Evolutionary conservation across 30 jellyfish, hydroid and myxozoan genomes (phyloP), one percentile per base, ranked within the genome.

Genomic region (Pseudorhiza aurosa): DNA sequence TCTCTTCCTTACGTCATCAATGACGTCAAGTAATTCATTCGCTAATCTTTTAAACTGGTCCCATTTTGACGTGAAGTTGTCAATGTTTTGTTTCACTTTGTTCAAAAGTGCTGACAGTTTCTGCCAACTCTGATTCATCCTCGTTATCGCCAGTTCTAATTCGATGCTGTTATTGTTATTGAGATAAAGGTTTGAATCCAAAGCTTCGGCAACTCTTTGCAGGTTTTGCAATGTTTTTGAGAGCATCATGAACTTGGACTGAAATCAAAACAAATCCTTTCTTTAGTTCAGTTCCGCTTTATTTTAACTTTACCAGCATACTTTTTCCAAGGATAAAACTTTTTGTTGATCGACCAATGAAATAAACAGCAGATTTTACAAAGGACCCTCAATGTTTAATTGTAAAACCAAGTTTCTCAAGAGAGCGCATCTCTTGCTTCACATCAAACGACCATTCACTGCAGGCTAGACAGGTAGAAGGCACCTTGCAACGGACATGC

Each of bases 11-110:
- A 65, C 64, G 9, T 80, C 88, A 7, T 32, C 63, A 24, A 86
- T 60, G 75, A 85, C 93, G 46, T 28, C 91, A 75, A 71, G 68
- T 30, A 80, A 62, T n/a, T 79, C 93, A 18, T 58, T 43, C n/a
- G 95, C 81, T 50, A 79, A 59, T 56, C 73, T 62, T 59, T 80
- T 56, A 42, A 81, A 77, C 58, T 72, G 85, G 27, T 84, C 88
- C 87, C 88, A 84, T 59, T 72, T 72, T 33, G 88, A 45, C 15
- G 88, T 10, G 8, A 30, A 15, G 56, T 31, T 68, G 59, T 84
- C 88, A 5, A 46, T 21, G 12, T 55, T 72, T 47, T 42, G 58
- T 65, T 49, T 72, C 62, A 84, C 77, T 58, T 65, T 70, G 27
- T 84, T 73, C 58, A 84, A 26, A 4, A 49, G 21, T 5, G 63